Base-by-base conservation (phyloP, 2,113 vertebrate species). In the Eulemur macaco region DNA sequence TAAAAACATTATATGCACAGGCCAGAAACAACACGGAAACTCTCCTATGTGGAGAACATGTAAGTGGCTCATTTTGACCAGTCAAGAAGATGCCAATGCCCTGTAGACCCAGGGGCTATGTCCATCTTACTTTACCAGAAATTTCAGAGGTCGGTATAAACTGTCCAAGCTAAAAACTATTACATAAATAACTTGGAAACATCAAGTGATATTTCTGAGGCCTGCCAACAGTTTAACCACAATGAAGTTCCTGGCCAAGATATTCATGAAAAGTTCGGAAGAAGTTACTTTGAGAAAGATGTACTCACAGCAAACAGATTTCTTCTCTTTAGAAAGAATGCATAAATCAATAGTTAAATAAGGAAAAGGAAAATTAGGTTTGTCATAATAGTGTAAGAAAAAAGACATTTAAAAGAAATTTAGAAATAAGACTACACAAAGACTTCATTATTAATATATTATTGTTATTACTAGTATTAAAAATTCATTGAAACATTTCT, bases 21-120 rank as follows among this genome's bases (percentile, higher is more conserved):
- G 98, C 98, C 97, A 98, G 97, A 96, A 97, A 98, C 97, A 98
- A 97, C 96, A 96, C 63, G 47, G 96, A 97, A 96, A 97, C 93
- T 96, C 96, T 95, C 97, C 93, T 96, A 54, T 63, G 47, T 76
- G 94, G 87, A 90, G 96, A 97, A 66, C 66, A 87, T 60, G 29
- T 58, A 97, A 71, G 89, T 42, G 89, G 66, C 54, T 73, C 58
- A 20, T 66, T 66, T 52, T 23, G 45, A 47, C 39, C 0, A 0
- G 77, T 1, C 37, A 91, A 86, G 77, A 80, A 29, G 29, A 91
- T 0, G 93, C 87, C 60, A 47, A 37, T n/a, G 73, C n/a, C 5
- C 82, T 77, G 18, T 20, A 58, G 56, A 81, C 94, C 29, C 74
- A 0, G 86, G 0, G 0, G 6, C 93, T 42, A 0, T 5, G 71